These are phyloP conservation scores for Scaptomyza caliginosa DNA, from an alignment of 2,888 invertebrate species.

Conservation along the genomic window DNA sequence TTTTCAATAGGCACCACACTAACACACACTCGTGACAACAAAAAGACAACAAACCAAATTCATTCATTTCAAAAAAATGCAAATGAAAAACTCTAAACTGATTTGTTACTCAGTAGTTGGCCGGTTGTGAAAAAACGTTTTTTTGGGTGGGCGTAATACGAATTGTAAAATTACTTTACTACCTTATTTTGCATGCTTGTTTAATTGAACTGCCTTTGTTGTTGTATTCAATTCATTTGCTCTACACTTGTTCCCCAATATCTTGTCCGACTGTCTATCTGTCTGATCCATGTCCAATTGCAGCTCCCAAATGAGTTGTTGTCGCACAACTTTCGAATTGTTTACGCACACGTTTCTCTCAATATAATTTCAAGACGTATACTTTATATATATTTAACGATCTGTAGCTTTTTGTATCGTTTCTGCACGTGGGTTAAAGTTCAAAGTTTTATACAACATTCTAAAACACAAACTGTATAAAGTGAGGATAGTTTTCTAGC, in stretches of 20 bases:
- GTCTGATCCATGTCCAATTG: conserved; percentile 19
- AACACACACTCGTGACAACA: background rate
- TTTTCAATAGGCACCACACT: conserved; percentile 34
- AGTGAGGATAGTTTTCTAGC: too few species aligned
- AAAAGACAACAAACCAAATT: conserved; percentile 25
- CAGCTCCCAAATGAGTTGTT: conserved; percentile 40
- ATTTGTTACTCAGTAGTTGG: conserved; percentile 60
- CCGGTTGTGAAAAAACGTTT: conserved; percentile 50
- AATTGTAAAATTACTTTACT: too few species aligned
- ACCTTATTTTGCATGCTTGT: conserved; percentile 58
- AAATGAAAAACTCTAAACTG: conserved; percentile 44
- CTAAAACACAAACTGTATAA: too few species aligned
- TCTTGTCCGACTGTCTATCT: conserved; percentile 1
- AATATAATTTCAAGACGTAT: conserved; percentile 14
- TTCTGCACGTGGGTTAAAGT: conserved; percentile 30
- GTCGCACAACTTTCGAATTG: conserved; percentile 67
- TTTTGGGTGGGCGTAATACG: conserved; percentile 72
- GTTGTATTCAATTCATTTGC: conserved; percentile 32
- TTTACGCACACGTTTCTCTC: conserved; percentile 33
- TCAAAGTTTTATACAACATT: too few species aligned
- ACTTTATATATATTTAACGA: conserved; percentile 30
- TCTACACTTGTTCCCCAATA: conserved; percentile 34
- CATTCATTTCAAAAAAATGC: conserved; percentile 55
- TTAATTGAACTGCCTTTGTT: conserved; percentile 61
- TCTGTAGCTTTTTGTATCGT: conserved; percentile 36